Evolutionary conservation across 2,113 vertebrate genomes (phyloP).

Genomic region (Noctilio leporinus): DNA sequence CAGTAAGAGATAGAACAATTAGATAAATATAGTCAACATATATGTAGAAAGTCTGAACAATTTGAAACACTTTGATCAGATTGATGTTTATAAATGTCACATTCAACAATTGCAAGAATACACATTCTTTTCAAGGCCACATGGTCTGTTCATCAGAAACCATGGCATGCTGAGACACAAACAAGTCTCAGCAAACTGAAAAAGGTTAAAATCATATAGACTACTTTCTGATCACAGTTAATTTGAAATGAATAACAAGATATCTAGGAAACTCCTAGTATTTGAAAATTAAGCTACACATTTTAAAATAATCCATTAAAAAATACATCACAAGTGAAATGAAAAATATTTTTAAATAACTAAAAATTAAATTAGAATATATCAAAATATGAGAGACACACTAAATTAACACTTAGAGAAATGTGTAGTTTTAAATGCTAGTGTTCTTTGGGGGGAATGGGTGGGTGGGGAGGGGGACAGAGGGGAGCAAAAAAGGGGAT

Average conservation of each 20-base stretch:
- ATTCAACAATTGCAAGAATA: neutral
- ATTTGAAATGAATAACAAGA: neutral
- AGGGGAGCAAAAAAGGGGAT: too few relatives aligned
- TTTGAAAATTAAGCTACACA: neutral
- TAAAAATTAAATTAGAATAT: neutral
- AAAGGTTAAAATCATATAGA: neutral
- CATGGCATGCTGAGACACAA: neutral
- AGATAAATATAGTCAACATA: neutral
- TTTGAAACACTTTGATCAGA: neutral
- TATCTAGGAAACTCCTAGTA: neutral
- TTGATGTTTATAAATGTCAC: neutral
- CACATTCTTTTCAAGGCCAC: neutral
- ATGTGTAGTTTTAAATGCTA: neutral
- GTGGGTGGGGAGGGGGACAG: too few relatives aligned
- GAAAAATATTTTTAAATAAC: neutral
- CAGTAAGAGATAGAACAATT: neutral
- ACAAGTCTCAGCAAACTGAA: neutral
- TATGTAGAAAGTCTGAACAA: neutral
- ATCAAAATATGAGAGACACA: neutral
- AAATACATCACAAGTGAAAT: neutral
- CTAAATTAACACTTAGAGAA: neutral
- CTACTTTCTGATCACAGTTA: neutral
- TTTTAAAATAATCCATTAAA: neutral
- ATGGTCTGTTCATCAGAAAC: neutral
- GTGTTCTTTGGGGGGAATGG: too few relatives aligned